These are phyloP conservation scores for Phaethornis superciliosus DNA, from an alignment of 2,113 vertebrate species.

Conservation along the genomic window DNA sequence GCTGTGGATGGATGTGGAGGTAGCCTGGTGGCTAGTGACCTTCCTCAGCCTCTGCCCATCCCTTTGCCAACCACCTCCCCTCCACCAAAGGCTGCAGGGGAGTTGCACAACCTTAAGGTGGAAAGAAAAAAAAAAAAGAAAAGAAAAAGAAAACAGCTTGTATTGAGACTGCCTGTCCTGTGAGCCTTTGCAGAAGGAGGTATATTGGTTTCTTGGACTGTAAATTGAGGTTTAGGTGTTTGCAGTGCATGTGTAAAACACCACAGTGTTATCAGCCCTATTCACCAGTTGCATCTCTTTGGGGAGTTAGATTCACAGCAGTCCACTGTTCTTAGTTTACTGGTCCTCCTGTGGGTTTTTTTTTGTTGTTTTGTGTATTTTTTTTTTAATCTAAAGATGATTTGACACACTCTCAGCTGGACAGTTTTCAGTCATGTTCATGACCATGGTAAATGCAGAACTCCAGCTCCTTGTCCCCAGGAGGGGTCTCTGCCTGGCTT, in stretches of 20 bases:
- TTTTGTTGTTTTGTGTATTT: background rate
- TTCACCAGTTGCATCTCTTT: background rate
- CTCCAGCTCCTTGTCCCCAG: background rate
- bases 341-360: background rate
- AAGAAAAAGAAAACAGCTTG: background rate
- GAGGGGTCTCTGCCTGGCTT: background rate
- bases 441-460: background rate
- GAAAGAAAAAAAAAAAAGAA: no score
- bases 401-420: background rate
- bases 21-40: background rate
- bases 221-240: background rate
- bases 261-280: background rate
- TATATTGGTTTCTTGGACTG: background rate
- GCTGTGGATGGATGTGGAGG: fast-evolving
- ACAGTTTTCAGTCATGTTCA: background rate
- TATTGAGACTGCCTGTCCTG: background rate
- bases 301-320: background rate
- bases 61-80: background rate
- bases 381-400: background rate
- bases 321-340: background rate
- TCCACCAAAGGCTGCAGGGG: background rate
- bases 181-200: background rate
- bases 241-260: background rate
- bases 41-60: background rate
- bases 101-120: background rate